Conservation (phyloP, 2,113 vertebrate species). For the Malurus elegans region DNA sequence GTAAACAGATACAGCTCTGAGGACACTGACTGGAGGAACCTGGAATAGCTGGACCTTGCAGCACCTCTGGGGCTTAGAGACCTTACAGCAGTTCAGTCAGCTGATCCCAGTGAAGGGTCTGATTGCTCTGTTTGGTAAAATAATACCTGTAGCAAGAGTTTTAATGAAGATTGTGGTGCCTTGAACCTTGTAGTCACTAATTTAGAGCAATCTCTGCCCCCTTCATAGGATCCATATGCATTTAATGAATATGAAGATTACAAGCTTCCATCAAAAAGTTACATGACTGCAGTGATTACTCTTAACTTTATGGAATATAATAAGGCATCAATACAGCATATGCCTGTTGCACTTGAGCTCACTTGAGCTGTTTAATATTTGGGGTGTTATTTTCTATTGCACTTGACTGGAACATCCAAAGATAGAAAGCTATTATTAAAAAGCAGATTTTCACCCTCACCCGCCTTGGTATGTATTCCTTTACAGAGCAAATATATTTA, state of each 20-base stretch:
- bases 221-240: not conserved
- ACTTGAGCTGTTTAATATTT: not conserved
- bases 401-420: not conserved
- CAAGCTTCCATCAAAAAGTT: not conserved
- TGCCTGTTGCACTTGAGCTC: not conserved
- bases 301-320: not conserved
- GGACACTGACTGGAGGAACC: not conserved
- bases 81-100: not conserved
- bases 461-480: not conserved
- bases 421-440: not conserved
- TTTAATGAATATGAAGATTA: not conserved
- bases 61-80: not conserved
- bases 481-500: not conserved
- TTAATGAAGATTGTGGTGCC: not conserved
- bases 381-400: not conserved
- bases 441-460: not conserved
- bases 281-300: not conserved
- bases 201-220: not conserved
- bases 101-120: not conserved
- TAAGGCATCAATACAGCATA: not conserved
- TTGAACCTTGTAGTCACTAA: not conserved
- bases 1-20: not conserved
- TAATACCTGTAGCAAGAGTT: not conserved
- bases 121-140: not conserved
- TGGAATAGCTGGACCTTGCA: fast-evolving